Percentiles rank a stretch among this genome's conserved stretches.
Evolutionary conservation across 2,797 vertebrate genomes (phyloP).

Genomic region (Acanthurus leucopareius): DNA sequence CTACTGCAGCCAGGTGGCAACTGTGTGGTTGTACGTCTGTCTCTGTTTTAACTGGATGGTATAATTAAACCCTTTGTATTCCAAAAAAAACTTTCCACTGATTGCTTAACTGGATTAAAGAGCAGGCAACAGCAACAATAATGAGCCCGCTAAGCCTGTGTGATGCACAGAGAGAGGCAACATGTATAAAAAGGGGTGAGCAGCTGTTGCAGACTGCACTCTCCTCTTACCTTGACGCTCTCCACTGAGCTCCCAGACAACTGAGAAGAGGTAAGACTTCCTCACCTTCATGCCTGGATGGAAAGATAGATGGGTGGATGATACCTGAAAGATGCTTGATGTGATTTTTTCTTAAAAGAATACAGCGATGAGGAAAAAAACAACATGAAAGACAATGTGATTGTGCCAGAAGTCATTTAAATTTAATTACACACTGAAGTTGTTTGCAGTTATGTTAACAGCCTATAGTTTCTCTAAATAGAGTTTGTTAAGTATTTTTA

Average conservation of each 20-base stretch:
- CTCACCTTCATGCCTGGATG: constrained; percentile 18
- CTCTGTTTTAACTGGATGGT: constrained; percentile 49
- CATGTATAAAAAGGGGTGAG: constrained; percentile 76
- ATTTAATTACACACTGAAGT: background rate
- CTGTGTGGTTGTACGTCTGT: constrained; percentile 37
- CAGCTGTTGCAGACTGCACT: constrained; percentile 29
- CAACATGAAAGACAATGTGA: no score
- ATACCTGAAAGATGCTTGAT: background rate
- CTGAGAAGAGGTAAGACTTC: constrained; percentile 68
- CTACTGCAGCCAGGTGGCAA: constrained; percentile 32
- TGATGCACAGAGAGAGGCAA: constrained; percentile 42
- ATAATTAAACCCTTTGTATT: constrained; percentile 79
- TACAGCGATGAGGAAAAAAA: no score
- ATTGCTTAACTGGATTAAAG: constrained; percentile 84
- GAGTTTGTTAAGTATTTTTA: background rate
- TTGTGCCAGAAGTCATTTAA: background rate
- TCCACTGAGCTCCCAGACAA: constrained; percentile 29
- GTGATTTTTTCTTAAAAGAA: background rate
- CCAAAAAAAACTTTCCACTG: constrained; percentile 70
- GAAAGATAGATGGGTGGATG: background rate
- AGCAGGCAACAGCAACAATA: constrained; percentile 61
- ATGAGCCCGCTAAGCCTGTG: constrained; percentile 56
- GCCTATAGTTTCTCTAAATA: background rate
- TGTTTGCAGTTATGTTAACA: no score
- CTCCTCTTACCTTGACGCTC: constrained; percentile 45